Conservation (phyloP, 2,888 invertebrate genomes). For the Lasioglossum calceatum region DNA sequence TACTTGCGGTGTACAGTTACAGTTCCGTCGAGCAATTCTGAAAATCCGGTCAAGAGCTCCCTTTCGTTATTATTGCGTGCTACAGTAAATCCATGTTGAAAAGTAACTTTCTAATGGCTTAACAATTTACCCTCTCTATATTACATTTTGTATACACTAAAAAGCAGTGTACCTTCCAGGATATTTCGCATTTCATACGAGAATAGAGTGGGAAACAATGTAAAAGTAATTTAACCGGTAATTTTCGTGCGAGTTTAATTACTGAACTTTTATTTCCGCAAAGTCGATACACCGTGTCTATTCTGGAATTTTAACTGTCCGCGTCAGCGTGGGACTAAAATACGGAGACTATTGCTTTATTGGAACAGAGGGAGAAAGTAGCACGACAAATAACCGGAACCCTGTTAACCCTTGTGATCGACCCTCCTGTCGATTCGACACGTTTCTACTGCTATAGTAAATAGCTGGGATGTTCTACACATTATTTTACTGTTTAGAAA, state of each 20-base stretch:
- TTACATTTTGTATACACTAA: background rate
- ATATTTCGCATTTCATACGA: background rate
- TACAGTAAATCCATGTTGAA: background rate
- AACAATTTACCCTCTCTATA: background rate
- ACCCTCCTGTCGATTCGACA: background rate
- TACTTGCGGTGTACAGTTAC: background rate
- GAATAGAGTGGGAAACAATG: background rate
- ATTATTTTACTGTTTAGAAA: background rate
- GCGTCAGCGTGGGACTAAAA: background rate
- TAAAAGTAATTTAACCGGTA: background rate
- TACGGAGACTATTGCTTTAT: slow-evolving; percentile 16
- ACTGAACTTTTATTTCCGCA: background rate
- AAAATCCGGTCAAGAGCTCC: background rate
- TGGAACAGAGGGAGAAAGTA: slow-evolving; percentile 13
- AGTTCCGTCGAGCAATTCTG: background rate
- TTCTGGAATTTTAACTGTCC: background rate
- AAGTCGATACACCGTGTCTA: background rate
- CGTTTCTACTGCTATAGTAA: background rate
- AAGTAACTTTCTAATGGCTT: background rate
- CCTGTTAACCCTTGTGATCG: background rate
- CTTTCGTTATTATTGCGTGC: background rate
- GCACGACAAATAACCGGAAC: slow-evolving; percentile 7
- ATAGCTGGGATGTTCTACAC: background rate
- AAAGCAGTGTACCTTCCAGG: background rate
- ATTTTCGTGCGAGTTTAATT: background rate